Evolutionary conservation across 1,140 invertebrate genomes (phyloP).

Genomic region (Trypoxylus dichotomus): DNA sequence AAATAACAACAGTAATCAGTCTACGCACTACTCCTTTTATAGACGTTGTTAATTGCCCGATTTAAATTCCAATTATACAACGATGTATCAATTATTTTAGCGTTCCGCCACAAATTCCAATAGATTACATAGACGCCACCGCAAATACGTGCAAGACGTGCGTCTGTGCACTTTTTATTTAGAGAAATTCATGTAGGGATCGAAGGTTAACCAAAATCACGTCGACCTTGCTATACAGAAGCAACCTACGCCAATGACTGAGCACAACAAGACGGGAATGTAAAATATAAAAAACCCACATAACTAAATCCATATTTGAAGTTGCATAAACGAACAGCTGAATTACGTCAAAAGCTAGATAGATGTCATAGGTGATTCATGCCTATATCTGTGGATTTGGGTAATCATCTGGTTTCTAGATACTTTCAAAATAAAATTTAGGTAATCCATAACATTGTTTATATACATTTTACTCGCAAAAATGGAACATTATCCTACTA

Average conservation of each 20-base stretch:
- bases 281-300: background rate
- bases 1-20: background rate
- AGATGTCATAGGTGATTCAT: background rate
- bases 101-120: background rate
- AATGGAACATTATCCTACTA: too few relatives aligned
- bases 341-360: background rate
- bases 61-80: background rate
- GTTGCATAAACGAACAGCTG: background rate
- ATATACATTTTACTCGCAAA: too few relatives aligned
- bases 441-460: too few relatives aligned
- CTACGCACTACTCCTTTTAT: background rate
- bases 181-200: background rate
- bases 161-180: background rate
- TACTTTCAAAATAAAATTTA: background rate
- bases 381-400: background rate
- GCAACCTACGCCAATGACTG: background rate
- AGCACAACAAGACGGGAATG: background rate
- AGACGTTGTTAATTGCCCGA: background rate
- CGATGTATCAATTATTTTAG: background rate
- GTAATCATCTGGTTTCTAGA: background rate
- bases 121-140: background rate
- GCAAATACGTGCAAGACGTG: background rate
- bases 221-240: background rate
- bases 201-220: background rate
- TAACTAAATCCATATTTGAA: background rate